A percentile compares a stretch with the other conserved stretches of the same genome.
These are phyloP conservation scores for Poeciliopsis occidentalis DNA, from an alignment of 2,113 vertebrate genomes.

Conservation along the genomic window DNA sequence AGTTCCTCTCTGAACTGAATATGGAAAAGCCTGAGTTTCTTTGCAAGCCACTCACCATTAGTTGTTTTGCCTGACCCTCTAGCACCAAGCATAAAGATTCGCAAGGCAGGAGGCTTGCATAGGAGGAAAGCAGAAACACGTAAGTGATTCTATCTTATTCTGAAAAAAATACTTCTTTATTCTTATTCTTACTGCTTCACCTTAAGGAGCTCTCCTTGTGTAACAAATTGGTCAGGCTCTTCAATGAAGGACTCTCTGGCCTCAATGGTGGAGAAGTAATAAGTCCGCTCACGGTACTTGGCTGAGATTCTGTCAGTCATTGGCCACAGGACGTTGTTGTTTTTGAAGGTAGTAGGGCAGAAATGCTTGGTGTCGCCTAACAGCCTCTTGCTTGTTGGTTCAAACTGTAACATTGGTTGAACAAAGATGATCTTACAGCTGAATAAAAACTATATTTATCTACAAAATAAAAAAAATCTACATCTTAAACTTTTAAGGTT, in stretches of 20 bases:
- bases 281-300: conserved; percentile 89
- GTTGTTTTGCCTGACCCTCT: conserved; percentile 88
- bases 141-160: neutral
- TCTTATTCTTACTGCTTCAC: conserved; percentile 67
- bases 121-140: neutral
- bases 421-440: neutral
- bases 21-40: conserved; percentile 89
- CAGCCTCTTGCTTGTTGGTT: conserved; percentile 73
- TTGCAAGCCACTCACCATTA: conserved; percentile 83
- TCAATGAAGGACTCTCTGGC: conserved; percentile 85
- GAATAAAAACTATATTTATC: neutral
- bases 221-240: conserved; percentile 83
- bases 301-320: conserved; percentile 80
- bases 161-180: neutral
- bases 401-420: conserved; percentile 70
- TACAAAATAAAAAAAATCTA: neutral
- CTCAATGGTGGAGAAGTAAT: conserved; percentile 86
- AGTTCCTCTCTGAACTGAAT: conserved; percentile 91
- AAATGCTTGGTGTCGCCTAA: conserved; percentile 90
- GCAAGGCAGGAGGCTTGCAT: conserved; percentile 86
- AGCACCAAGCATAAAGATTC: conserved; percentile 85
- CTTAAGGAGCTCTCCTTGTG: conserved; percentile 82
- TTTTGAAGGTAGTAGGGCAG: conserved; percentile 91
- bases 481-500: neutral
- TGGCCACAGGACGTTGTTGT: conserved; percentile 83